These are phyloP conservation scores for Oophaga sylvatica DNA, from an alignment of 2,797 vertebrate species.

Conservation along the genomic window DNA sequence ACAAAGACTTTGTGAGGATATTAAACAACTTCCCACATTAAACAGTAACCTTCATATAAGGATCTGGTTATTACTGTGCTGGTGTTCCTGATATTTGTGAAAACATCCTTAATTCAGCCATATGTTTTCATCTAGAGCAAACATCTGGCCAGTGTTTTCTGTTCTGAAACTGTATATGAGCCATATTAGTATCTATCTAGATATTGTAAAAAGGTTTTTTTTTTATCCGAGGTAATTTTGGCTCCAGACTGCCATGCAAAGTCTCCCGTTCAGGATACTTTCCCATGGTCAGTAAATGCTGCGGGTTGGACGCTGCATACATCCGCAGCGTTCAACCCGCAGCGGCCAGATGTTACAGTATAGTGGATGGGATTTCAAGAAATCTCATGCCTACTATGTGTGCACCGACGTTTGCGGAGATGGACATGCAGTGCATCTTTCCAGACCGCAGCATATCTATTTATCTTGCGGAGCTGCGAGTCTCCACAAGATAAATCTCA, in stretches of 20 bases:
- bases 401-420: no score
- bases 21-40: conserved; percentile 22
- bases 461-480: no score
- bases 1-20: conserved; percentile 30
- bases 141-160: neutral
- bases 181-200: neutral
- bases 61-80: conserved; percentile 22
- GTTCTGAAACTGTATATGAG: neutral
- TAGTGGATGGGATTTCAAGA: no score
- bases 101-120: conserved; percentile 3
- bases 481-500: no score
- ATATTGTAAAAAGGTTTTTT: neutral
- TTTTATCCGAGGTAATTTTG: neutral
- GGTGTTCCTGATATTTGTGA: neutral
- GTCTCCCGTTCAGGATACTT: neutral
- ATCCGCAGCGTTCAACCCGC: no score
- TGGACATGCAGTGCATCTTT: no score
- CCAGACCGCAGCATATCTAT: no score
- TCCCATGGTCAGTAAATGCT: no score
- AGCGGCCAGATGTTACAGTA: no score
- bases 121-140: conserved; percentile 14
- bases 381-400: no score
- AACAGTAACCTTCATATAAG: conserved; percentile 40
- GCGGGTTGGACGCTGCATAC: no score
- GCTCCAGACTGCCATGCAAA: neutral